These are phyloP conservation scores for Danio kyathit DNA, from an alignment of 2,797 vertebrate species.

Conservation along the genomic window DNA sequence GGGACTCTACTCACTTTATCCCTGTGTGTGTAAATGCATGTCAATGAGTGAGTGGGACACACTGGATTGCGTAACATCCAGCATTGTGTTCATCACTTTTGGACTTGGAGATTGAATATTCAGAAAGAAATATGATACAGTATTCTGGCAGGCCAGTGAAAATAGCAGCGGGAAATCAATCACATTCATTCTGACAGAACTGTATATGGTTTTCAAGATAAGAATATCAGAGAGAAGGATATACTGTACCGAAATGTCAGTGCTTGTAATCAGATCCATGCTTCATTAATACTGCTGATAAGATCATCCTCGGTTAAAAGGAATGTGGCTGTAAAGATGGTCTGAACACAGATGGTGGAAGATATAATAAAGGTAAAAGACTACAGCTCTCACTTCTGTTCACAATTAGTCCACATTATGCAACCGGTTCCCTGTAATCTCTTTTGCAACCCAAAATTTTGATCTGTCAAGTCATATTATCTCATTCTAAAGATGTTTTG, in stretches of 20 bases:
- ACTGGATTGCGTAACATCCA: neutral
- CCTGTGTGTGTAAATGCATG: slow-evolving; percentile 6
- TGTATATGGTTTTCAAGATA: slow-evolving; percentile 27
- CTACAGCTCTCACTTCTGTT: slow-evolving; percentile 30
- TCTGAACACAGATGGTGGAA: slow-evolving; percentile 10
- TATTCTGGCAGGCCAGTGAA: slow-evolving; percentile 24
- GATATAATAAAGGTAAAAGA: slow-evolving; percentile 23
- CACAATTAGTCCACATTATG: slow-evolving; percentile 18
- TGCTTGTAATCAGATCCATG: neutral
- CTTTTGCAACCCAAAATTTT: neutral
- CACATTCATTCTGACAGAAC: slow-evolving; percentile 12
- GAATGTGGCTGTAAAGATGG: slow-evolving; percentile 3
- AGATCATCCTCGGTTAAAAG: neutral
- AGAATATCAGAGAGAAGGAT: neutral
- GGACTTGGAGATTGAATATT: neutral
- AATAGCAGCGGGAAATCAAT: slow-evolving; percentile 43
- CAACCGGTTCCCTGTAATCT: slow-evolving; percentile 4
- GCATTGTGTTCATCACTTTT: neutral
- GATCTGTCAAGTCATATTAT: slow-evolving; percentile 8
- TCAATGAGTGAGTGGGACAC: neutral
- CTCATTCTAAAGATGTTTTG: slow-evolving; percentile 9
- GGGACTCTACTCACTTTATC: too few species aligned
- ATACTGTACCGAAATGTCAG: neutral
- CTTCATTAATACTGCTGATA: slow-evolving; percentile 24
- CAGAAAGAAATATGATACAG: slow-evolving; percentile 38